These are phyloP conservation scores for Chanos chanos DNA, from an alignment of 2,797 vertebrate species.

Conservation along the genomic window DNA sequence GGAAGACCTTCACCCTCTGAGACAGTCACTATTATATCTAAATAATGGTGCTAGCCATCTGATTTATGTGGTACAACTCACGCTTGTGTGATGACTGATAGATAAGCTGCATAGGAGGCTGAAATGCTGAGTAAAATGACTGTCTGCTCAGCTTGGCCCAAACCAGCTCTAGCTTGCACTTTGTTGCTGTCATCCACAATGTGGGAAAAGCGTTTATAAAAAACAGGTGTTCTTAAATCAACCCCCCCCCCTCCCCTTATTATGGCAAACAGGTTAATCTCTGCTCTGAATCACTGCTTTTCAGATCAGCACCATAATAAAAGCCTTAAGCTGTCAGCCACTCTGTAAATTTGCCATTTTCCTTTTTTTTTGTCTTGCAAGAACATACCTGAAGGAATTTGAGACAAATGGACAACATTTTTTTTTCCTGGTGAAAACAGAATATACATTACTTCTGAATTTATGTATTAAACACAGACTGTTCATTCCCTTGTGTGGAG, in stretches of 20 bases:
- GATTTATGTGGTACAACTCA: no score
- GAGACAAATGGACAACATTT: background rate
- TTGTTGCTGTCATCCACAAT: no score
- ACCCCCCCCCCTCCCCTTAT: no score
- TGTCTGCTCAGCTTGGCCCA: background rate
- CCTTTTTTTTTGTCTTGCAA: no score
- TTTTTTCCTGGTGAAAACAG: constrained; percentile 4
- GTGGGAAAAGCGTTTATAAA: background rate
- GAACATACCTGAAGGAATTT: no score
- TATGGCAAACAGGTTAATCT: background rate
- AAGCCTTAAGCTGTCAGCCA: constrained; percentile 1
- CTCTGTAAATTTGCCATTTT: background rate
- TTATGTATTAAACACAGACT: background rate
- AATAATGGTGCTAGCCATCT: no score
- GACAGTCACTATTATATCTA: no score
- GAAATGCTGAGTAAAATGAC: no score
- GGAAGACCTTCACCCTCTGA: no score
- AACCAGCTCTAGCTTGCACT: no score
- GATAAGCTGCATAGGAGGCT: no score
- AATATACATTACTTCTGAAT: background rate
- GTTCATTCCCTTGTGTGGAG: background rate
- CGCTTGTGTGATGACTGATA: no score
- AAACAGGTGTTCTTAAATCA: constrained; percentile 1
- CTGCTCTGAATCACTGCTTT: background rate
- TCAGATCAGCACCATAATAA: constrained; percentile 7